These are phyloP conservation scores for Dynastes tityus DNA, from an alignment of 2,888 invertebrate species.

Conservation along the genomic window DNA sequence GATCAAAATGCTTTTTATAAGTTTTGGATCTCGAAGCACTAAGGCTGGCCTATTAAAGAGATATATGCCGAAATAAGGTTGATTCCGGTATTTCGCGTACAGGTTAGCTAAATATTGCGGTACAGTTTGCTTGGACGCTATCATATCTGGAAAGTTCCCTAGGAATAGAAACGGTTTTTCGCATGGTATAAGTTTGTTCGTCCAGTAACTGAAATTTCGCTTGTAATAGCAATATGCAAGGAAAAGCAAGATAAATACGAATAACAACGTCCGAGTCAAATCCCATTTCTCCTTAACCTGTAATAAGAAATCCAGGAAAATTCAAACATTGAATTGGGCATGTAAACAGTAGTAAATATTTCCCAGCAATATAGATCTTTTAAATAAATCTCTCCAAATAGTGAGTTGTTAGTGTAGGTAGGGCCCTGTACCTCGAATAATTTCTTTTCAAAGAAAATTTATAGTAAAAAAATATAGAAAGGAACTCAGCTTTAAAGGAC, in stretches of 20 bases:
- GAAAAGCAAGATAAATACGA: slow-evolving; percentile 11
- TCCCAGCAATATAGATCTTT: too few relatives aligned
- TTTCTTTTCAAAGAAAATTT: too few relatives aligned
- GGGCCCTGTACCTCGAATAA: too few relatives aligned
- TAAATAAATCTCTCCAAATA: too few relatives aligned
- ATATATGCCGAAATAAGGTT: slow-evolving; percentile 71
- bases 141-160: slow-evolving; percentile 68
- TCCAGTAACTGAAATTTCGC: slow-evolving; percentile 69
- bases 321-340: too few relatives aligned
- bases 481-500: too few relatives aligned
- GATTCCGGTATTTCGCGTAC: slow-evolving; percentile 59
- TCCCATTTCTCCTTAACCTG: slow-evolving; percentile 33
- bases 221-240: slow-evolving; percentile 38
- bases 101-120: slow-evolving; percentile 62
- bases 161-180: slow-evolving; percentile 67
- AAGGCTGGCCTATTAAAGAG: slow-evolving; percentile 71
- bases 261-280: slow-evolving; percentile 29
- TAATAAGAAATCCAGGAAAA: not conserved
- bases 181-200: slow-evolving; percentile 65
- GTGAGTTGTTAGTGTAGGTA: too few relatives aligned
- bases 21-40: slow-evolving; percentile 69
- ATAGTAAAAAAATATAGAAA: too few relatives aligned
- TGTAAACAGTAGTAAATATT: too few relatives aligned
- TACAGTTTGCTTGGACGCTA: slow-evolving; percentile 63
- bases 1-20: slow-evolving; percentile 70